phyloP scores from a whole-genome alignment of 2,797 vertebrate genomes.

The Notolabrus celidotus region DNA sequence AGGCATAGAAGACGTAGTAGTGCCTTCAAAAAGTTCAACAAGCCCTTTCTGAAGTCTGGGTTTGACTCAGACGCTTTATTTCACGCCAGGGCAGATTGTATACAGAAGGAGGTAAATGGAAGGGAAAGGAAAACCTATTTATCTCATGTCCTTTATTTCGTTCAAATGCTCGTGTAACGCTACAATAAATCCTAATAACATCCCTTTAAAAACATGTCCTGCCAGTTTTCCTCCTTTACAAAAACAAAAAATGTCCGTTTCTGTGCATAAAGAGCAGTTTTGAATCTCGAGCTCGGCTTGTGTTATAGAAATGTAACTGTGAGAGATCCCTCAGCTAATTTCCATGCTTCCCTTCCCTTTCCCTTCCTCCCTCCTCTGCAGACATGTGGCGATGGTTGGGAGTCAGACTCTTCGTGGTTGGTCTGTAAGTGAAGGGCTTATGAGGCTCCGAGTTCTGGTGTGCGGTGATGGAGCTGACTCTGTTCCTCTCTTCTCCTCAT shows the following conservation, averaged over 20 bases:
- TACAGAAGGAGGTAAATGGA: conserved; percentile 51
- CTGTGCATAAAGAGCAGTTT: conserved; percentile 28
- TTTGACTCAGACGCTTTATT: conserved; percentile 45
- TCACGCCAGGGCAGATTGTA: conserved; percentile 56
- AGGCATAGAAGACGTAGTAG: conserved; percentile 41
- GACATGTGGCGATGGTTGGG: conserved; percentile 65
- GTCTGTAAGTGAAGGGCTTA: conserved; percentile 74
- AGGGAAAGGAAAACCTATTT: conserved; percentile 63
- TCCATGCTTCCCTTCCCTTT: conserved; percentile 50
- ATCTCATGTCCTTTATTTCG: conserved; percentile 50
- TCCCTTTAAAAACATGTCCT: conserved; percentile 43
- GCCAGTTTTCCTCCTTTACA: conserved; percentile 39
- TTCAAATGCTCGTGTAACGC: conserved; percentile 42
- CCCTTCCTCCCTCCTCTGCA: conserved; percentile 41
- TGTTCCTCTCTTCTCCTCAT: conserved; percentile 51
- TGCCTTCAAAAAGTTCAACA: conserved; percentile 48
- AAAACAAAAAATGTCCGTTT: conserved; percentile 14
- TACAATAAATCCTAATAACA: conserved; percentile 56
- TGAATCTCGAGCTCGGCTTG: conserved; percentile 41
- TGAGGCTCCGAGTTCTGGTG: conserved; percentile 59
- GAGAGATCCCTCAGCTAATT: conserved; percentile 66
- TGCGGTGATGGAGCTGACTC: conserved; percentile 62
- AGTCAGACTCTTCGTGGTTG: conserved; percentile 71
- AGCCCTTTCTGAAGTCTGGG: conserved; percentile 42
- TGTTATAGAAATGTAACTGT: conserved; percentile 57